phyloP scores from a whole-genome alignment of 2,797 vertebrate species.

The Todus mexicanus region DNA sequence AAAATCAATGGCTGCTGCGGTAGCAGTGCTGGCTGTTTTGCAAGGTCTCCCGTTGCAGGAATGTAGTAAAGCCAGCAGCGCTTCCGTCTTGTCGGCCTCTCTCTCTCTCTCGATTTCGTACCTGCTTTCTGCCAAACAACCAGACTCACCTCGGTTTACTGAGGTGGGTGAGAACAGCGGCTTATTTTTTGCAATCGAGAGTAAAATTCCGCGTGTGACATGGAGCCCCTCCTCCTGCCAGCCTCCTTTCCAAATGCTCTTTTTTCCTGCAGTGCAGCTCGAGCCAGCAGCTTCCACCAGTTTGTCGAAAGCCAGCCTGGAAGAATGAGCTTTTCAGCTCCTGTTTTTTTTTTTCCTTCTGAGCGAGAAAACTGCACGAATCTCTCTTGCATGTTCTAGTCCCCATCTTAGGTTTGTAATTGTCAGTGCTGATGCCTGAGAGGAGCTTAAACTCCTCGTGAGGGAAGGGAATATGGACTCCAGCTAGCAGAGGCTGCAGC shows the following conservation, averaged over 20 bases:
- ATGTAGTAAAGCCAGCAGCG: constrained; percentile 32
- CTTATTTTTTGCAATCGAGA: constrained; percentile 56
- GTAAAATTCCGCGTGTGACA: constrained; percentile 56
- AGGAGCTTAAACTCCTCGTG: neutral
- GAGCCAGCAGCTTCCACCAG: constrained; percentile 54
- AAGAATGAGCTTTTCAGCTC: constrained; percentile 32
- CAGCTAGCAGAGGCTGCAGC: neutral
- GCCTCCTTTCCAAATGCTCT: constrained; percentile 52
- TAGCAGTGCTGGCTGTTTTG: constrained; percentile 32
- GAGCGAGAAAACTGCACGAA: neutral
- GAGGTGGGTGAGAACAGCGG: constrained; percentile 45
- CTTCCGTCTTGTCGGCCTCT: neutral
- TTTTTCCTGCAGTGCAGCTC: constrained; percentile 66
- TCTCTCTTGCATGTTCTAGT: neutral
- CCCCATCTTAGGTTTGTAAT: constrained; percentile 39
- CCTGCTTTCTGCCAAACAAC: constrained; percentile 19
- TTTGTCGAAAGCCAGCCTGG: constrained; percentile 14
- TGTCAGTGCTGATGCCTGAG: neutral
- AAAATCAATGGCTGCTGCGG: constrained; percentile 77
- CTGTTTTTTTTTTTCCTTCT: neutral
- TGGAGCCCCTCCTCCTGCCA: constrained; percentile 57
- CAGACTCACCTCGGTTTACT: constrained; percentile 15
- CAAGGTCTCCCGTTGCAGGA: constrained; percentile 58
- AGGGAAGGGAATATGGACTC: neutral
- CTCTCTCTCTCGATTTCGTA: neutral